These are phyloP conservation scores for Ctenosaura bakeri DNA, from an alignment of 2,797 vertebrate species.

Conservation along the genomic window DNA sequence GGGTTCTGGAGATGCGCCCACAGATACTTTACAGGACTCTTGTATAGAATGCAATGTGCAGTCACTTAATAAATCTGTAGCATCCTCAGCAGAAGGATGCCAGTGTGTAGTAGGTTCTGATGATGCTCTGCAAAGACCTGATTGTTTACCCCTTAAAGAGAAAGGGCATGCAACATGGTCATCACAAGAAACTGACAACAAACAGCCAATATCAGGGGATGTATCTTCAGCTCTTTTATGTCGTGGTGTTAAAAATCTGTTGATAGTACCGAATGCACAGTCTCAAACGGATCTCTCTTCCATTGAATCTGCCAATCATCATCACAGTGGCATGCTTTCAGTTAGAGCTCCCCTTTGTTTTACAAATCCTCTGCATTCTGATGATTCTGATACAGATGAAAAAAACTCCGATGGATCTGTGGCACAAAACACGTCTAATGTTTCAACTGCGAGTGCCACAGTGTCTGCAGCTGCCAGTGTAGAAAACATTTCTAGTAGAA, in stretches of 20 bases:
- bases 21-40: constrained; percentile 78
- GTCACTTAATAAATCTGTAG: constrained; percentile 65
- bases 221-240: constrained; percentile 68
- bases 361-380: constrained; percentile 96
- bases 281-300: constrained; percentile 63
- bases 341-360: constrained; percentile 90
- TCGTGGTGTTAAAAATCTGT: constrained; percentile 78
- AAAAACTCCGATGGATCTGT: constrained; percentile 75
- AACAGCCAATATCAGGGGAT: constrained; percentile 67
- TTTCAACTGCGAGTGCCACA: constrained; percentile 89
- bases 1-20: constrained; percentile 86
- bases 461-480: constrained; percentile 82
- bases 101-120: constrained; percentile 73
- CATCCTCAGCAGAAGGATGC: constrained; percentile 61
- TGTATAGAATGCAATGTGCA: constrained; percentile 76
- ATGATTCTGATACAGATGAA: constrained; percentile 90
- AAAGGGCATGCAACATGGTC: constrained; percentile 84
- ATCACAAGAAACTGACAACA: constrained; percentile 70
- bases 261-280: constrained; percentile 74
- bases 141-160: constrained; percentile 89
- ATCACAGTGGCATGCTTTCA: constrained; percentile 47
- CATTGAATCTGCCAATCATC: constrained; percentile 51
- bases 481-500: constrained; percentile 84
- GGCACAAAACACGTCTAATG: constrained; percentile 77
- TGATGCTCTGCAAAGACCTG: constrained; percentile 84